Evolutionary conservation across 2,888 invertebrate genomes (phyloP).

Genomic region (Leucoma salicis): DNA sequence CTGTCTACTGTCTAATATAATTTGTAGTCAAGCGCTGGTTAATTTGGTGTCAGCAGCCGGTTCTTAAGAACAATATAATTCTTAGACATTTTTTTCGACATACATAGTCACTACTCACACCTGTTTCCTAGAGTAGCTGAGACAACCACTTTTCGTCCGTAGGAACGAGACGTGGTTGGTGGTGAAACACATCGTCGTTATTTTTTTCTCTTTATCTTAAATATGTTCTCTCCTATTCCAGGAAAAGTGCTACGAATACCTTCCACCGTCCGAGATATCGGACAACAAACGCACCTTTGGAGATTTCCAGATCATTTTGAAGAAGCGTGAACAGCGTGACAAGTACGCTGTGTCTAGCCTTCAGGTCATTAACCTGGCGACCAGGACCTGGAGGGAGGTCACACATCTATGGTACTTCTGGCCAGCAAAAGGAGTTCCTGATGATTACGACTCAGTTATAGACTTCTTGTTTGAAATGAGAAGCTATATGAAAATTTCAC

Average conservation of each 20-base stretch:
- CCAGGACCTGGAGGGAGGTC: slow-evolving; percentile 92
- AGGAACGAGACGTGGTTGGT: too few relatives aligned
- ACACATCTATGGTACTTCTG: slow-evolving; percentile 97
- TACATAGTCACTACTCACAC: too few relatives aligned
- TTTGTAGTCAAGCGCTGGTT: too few relatives aligned
- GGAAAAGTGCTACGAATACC: slow-evolving; percentile 95
- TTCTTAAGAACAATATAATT: too few relatives aligned
- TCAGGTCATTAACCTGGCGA: slow-evolving; percentile 90
- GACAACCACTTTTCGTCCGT: too few relatives aligned
- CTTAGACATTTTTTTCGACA: too few relatives aligned
- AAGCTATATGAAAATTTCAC: slow-evolving; percentile 75
- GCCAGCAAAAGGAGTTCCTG: slow-evolving; percentile 94
- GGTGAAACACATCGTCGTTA: too few relatives aligned
- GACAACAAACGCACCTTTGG: slow-evolving; percentile 94
- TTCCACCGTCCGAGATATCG: slow-evolving; percentile 95
- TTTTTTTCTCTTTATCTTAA: too few relatives aligned
- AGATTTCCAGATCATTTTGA: slow-evolving; percentile 93
- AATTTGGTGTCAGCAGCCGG: too few relatives aligned
- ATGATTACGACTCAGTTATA: slow-evolving; percentile 91
- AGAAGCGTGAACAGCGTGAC: slow-evolving; percentile 94
- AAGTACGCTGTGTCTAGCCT: slow-evolving; percentile 94
- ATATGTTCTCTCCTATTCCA: too few relatives aligned
- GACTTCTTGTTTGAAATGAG: slow-evolving; percentile 94
- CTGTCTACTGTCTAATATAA: too few relatives aligned
- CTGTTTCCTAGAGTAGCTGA: too few relatives aligned